Percentiles rank a stretch among this genome's conserved stretches.
These are phyloP conservation scores for Eublepharis macularius DNA, from an alignment of 2,113 vertebrate species.

Conservation along the genomic window DNA sequence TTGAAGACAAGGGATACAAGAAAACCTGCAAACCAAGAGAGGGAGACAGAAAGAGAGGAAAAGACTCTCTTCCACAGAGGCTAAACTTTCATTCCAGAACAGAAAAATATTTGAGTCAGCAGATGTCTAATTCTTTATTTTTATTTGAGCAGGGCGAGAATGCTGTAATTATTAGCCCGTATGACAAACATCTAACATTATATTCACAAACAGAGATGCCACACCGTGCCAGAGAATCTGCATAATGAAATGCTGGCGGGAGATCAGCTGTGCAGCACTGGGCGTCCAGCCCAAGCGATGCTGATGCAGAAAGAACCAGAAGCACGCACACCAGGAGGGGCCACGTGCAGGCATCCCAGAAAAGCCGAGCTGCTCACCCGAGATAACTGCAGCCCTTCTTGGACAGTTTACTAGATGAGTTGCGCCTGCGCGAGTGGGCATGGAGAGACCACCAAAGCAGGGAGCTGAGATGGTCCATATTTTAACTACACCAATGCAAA, in stretches of 20 bases:
- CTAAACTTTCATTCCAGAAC: not conserved
- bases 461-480: too few species aligned
- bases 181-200: not conserved
- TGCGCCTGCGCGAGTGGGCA: not conserved
- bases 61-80: not conserved
- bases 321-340: not conserved
- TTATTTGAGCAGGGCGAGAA: not conserved
- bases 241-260: not conserved
- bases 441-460: not conserved
- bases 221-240: not conserved
- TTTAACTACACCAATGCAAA: too few species aligned
- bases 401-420: not conserved
- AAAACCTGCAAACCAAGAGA: not conserved
- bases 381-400: not conserved
- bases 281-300: not conserved
- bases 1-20: too few species aligned
- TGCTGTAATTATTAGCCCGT: not conserved
- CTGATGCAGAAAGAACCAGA: not conserved
- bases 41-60: too few species aligned
- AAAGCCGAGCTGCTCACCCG: not conserved
- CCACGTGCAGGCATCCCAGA: not conserved
- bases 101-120: not conserved
- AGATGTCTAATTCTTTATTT: conserved; percentile 6
- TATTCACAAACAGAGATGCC: not conserved
- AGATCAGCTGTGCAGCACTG: not conserved